Evolutionary conservation across 2,797 vertebrate genomes (phyloP).

Genomic region (Microctenopoma stevenorrisi): DNA sequence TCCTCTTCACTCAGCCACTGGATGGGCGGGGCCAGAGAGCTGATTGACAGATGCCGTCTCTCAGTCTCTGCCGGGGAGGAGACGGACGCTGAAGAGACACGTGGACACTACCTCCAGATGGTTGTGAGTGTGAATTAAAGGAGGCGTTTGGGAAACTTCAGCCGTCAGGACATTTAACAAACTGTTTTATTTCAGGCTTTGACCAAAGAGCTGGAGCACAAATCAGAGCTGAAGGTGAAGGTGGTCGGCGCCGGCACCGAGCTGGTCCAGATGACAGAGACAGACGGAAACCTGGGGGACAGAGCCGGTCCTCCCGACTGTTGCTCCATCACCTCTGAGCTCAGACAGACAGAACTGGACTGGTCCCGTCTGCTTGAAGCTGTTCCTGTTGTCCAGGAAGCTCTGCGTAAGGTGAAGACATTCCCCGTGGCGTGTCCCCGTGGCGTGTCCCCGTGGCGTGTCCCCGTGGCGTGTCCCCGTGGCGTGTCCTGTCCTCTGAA

Average conservation of each 20-base stretch:
- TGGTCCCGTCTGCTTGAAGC: conserved; percentile 86
- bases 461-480: too few species aligned
- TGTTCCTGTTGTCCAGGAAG: conserved; percentile 83
- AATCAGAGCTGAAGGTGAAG: conserved; percentile 83
- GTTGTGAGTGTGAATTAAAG: conserved; percentile 80
- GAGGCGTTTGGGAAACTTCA: too few species aligned
- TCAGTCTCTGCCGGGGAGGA: conserved; percentile 78
- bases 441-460: too few species aligned
- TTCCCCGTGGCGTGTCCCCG: too few species aligned
- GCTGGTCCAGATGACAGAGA: conserved; percentile 83
- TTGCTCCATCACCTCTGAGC: conserved; percentile 69
- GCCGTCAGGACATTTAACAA: neutral
- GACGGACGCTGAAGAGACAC: conserved; percentile 72
- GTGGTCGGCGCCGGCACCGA: conserved; percentile 84
- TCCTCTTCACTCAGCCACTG: conserved; percentile 82
- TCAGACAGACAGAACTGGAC: conserved; percentile 85
- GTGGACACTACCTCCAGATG: conserved; percentile 77
- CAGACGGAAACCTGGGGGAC: conserved; percentile 39
- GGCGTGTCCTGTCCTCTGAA: too few species aligned
- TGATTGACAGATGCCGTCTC: conserved; percentile 80
- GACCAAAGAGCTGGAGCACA: conserved; percentile 86
- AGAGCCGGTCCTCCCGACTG: neutral
- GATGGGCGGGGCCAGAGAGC: conserved; percentile 84
- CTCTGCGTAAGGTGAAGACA: conserved; percentile 86
- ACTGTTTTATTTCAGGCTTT: conserved; percentile 79